Conservation (phyloP, 92 coral and sea anemone genomes). For the Scolanthus callimorphus region DNA sequence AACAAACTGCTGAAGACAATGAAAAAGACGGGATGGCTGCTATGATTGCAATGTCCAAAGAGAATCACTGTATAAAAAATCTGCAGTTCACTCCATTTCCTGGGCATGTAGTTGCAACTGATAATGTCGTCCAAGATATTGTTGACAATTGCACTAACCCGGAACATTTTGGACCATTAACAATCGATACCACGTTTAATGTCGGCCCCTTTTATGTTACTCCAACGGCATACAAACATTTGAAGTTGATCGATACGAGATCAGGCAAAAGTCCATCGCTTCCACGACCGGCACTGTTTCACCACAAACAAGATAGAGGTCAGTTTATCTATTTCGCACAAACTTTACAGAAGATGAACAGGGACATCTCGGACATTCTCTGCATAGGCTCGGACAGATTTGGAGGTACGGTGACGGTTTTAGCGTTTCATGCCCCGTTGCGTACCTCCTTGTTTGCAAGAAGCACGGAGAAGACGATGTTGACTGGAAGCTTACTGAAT, state of each 20-base stretch:
- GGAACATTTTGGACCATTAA: conserved; percentile 7
- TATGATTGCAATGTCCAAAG: conserved; percentile 12
- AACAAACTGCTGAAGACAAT: too few species aligned
- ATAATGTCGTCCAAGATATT: conserved; percentile 24
- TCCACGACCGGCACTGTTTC: conserved; percentile 55
- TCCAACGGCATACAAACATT: conserved; percentile 27
- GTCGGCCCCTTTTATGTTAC: conserved; percentile 43
- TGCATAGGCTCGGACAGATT: conserved; percentile 26
- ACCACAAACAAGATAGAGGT: conserved; percentile 24
- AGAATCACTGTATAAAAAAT: conserved; percentile 11
- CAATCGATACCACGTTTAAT: conserved; percentile 38
- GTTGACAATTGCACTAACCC: conserved; percentile 37
- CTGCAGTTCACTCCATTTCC: conserved; percentile 46
- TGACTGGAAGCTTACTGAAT: conserved; percentile 1
- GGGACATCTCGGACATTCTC: conserved; percentile 3
- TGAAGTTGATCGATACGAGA: conserved; percentile 20
- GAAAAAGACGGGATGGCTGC: conserved; percentile 42
- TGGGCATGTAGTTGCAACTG: conserved; percentile 22
- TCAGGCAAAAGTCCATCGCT: conserved; percentile 22
- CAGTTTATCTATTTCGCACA: conserved; percentile 42
- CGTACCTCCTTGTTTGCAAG: conserved; percentile 13
- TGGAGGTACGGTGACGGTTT: conserved; percentile 28
- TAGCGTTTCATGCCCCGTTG: conserved; percentile 11
- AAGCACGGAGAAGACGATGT: conserved; percentile 31
- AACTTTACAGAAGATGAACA: conserved; percentile 17